Evolutionary conservation across 2,797 vertebrate species (phyloP), one percentile per base, ranked within the genome.

Genomic region (Erpetoichthys calabaricus): DNA sequence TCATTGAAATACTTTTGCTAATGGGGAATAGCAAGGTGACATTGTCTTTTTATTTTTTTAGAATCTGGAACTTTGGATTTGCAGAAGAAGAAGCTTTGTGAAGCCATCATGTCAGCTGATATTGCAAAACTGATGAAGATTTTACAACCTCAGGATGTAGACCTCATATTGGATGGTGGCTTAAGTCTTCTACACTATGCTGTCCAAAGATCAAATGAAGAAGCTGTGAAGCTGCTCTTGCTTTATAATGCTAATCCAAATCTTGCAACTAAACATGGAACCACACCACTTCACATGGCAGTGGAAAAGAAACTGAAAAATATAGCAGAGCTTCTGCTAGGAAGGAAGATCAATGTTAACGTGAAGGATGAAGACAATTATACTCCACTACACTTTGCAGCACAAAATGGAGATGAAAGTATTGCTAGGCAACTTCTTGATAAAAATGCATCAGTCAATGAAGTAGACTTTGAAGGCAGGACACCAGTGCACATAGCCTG

Each of bases 281-380:
- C 90, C 60, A 95, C 91, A 0, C 90, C 94, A 0, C 87, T 99
- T 44, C 96, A 99, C 63, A 66, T 92, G 67, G 96, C 96, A 3
- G 86, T 88, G 0, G 94, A 94, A 74, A 87, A 79, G 63, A 82
- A 84, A 61, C 69, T 82, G 8, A 91, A 92, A 59, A 81, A 79
- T 5, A 78, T 97, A 1, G 88, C 79, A 1, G 94, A 98, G 67
- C 80, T 98, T 6, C 86, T 86, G 42, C 78, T 92, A 60, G 85
- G 91, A 2, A 90, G 91, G 25, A 88, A 89, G 80, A 90, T 88
- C 68, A 90, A 91, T 0, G 73, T 97, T 59, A 93, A 97, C 0
- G 91, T 91, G 65, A 90, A 92, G 63, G 96, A 98, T 0, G 94
- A 97, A 65, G 96, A 99, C 77, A 92, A 89, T 71, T 97, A 94